phyloP scores from a whole-genome alignment of 2,888 invertebrate species.

The Cordilura impudica region DNA sequence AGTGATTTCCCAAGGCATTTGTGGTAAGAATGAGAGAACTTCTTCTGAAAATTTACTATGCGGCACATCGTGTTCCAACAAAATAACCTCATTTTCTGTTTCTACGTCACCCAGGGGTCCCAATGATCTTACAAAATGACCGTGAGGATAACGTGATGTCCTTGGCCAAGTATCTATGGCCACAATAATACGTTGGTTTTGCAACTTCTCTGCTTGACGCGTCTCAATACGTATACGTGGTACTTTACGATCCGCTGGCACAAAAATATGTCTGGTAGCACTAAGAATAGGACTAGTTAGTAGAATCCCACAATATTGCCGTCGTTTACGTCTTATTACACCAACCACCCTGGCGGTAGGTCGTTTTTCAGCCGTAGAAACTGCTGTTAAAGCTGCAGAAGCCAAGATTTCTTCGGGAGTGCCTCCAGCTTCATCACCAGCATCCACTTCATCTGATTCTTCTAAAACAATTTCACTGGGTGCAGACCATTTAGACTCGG shows the following conservation, averaged over 20 bases:
- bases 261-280: constrained; percentile 89
- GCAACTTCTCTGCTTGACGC: constrained; percentile 89
- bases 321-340: constrained; percentile 96
- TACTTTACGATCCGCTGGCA: constrained; percentile 95
- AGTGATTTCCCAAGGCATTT: constrained; percentile 92
- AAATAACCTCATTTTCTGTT: constrained; percentile 97
- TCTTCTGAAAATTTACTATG: constrained; percentile 96
- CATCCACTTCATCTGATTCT: constrained; percentile 83
- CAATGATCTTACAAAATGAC: constrained; percentile 96
- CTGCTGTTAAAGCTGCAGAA: constrained; percentile 72
- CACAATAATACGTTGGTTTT: constrained; percentile 93
- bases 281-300: constrained; percentile 86
- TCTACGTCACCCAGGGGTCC: constrained; percentile 95
- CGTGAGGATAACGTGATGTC: constrained; percentile 93
- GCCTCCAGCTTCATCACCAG: constrained; percentile 79
- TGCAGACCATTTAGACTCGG: constrained; percentile 92
- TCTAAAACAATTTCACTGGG: constrained; percentile 92
- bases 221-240: constrained; percentile 98
- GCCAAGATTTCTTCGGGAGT: constrained; percentile 79
- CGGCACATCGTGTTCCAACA: constrained; percentile 97
- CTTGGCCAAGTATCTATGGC: constrained; percentile 98
- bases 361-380: constrained; percentile 74
- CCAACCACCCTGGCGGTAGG: constrained; percentile 93
- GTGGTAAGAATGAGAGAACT: constrained; percentile 93
- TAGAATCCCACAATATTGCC: constrained; percentile 98